Evolutionary conservation across 2,888 invertebrate genomes (phyloP), one percentile per base, ranked within the genome.

Genomic region (Ennomos quercinarius): DNA sequence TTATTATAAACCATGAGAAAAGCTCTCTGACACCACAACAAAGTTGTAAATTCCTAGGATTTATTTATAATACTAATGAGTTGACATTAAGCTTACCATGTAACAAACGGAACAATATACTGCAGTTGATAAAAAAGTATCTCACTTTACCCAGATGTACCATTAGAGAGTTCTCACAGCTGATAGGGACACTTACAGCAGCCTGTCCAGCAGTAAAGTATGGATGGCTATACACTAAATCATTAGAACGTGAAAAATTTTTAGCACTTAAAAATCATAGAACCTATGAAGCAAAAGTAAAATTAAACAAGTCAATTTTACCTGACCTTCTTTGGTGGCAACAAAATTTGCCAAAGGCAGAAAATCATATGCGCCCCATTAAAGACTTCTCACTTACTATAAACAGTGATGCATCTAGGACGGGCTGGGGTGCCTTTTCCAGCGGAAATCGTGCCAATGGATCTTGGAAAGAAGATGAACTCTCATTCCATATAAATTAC

Each of bases 401-500:
- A n/a, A n/a, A n/a, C n/a, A n/a, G n/a, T n/a, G n/a, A n/a, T n/a
- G n/a, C n/a, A n/a, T n/a, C n/a, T n/a, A n/a, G n/a, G n/a, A n/a
- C n/a, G n/a, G n/a, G 55, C 4, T 43, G 43, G 48, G 47, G 48
- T 5, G 55, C 43, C 2, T 17, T 13, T 1, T 38, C 43, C 9
- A 27, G 42, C 11, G 34, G 12, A n/a, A 38, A 38, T 5, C 41
- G 11, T 6, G 55, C 37, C 9, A 55, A 42, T 9, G 47, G 48
- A 0, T 10, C 0, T 5, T 55, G 55, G 43, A 38, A 36, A 9
- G 4, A 0, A 36, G 1, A 11, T 1, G 55, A 55, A 27, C 5
- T 11, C 10, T 2, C 9, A 6, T 9, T 10, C 10, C 47, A 55
- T 35, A 48, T 48, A 8, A 55, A 55, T 10, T 55, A 48, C 36